A percentile compares a stretch with the other conserved stretches of the same genome.
Conservation (phyloP, 2,797 vertebrate genomes). For the Tauraco hartlaubi region DNA sequence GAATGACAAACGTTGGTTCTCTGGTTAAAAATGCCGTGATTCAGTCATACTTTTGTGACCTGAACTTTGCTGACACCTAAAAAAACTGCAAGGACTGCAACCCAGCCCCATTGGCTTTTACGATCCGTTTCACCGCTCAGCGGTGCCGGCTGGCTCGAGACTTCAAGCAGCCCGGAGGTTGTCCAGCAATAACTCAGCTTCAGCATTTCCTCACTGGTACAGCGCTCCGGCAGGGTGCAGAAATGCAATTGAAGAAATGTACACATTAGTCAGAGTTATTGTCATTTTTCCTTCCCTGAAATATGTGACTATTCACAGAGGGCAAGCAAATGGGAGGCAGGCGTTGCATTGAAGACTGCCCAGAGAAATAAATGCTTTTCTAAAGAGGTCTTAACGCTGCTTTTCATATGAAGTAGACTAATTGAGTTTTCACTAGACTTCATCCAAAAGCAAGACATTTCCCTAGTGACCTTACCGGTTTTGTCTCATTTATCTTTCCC, state of each 20-base stretch:
- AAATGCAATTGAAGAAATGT: background rate
- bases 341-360: background rate
- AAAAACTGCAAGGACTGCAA: background rate
- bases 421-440: conserved; percentile 50
- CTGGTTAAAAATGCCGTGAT: background rate
- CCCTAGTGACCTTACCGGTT: conserved; percentile 2
- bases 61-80: conserved; percentile 67
- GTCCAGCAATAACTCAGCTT: conserved; percentile 1
- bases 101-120: conserved; percentile 24
- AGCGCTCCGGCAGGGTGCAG: background rate
- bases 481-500: conserved; percentile 1
- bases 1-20: background rate
- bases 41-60: conserved; percentile 13
- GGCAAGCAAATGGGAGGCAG: background rate
- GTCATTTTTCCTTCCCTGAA: conserved; percentile 56
- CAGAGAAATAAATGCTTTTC: background rate
- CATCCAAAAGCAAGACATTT: conserved; percentile 51
- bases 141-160: background rate
- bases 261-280: conserved; percentile 1
- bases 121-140: background rate
- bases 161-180: conserved; percentile 17
- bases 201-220: background rate
- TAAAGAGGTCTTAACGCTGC: background rate
- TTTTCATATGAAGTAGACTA: conserved; percentile 25
- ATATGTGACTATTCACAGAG: background rate